These are phyloP conservation scores for Oligia latruncula DNA, from an alignment of 2,888 invertebrate species.

Conservation along the genomic window DNA sequence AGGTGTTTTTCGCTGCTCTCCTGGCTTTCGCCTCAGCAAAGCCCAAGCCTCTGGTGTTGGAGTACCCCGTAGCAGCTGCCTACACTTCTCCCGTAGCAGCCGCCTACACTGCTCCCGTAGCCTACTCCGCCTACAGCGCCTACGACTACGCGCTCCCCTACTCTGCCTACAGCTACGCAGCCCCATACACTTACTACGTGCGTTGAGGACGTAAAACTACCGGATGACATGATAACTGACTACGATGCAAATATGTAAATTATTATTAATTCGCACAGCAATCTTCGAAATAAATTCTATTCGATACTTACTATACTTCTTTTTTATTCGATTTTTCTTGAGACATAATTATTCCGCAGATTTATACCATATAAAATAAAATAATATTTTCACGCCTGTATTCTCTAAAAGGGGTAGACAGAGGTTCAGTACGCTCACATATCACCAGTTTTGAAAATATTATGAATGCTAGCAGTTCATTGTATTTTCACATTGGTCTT, in stretches of 20 bases:
- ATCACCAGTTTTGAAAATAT: background rate
- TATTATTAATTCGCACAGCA: constrained; percentile 29
- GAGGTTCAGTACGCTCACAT: background rate
- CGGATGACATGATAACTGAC: constrained; percentile 1
- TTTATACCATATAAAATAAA: background rate
- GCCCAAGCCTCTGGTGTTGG: constrained; percentile 85
- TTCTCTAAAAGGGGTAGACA: background rate
- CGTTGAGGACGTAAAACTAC: constrained; percentile 69
- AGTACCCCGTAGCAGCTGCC: constrained; percentile 79
- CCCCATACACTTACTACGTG: constrained; percentile 83
- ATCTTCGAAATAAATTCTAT: constrained; percentile 51
- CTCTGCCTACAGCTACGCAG: constrained; percentile 79
- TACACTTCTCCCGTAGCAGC: constrained; percentile 86
- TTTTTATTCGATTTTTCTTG: constrained; percentile 1
- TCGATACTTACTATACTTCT: constrained; percentile 21
- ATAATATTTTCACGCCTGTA: background rate
- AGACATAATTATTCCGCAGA: too few relatives aligned
- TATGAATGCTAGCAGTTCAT: constrained; percentile 21
- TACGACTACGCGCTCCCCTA: constrained; percentile 81
- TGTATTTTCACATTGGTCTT: constrained; percentile 39
- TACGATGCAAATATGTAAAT: constrained; percentile 25
- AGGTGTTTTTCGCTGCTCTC: constrained; percentile 87
- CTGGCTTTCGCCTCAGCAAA: constrained; percentile 89
- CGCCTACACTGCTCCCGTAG: constrained; percentile 88
- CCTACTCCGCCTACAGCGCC: constrained; percentile 78